Conservation (phyloP, 2,113 vertebrate genomes). For the Plectropomus leopardus region DNA sequence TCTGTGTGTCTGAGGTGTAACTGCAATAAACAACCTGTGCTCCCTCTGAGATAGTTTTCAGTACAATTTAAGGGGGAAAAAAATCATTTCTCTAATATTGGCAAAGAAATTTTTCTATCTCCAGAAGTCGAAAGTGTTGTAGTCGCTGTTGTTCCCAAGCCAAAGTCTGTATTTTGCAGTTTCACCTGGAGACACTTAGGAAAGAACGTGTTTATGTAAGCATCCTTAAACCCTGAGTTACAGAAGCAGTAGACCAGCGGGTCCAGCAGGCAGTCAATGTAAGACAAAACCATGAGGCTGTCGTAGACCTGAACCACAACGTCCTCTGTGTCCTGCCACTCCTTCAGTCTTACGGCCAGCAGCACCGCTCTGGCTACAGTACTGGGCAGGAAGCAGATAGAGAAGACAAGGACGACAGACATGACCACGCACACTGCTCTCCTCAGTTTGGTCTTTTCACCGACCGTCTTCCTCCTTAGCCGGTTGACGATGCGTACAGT, state of each 20-base stretch:
- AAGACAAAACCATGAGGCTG: constrained; percentile 84
- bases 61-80: background rate
- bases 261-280: constrained; percentile 86
- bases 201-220: constrained; percentile 67
- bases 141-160: background rate
- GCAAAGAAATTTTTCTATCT: background rate
- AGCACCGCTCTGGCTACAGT: constrained; percentile 80
- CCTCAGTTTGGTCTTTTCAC: constrained; percentile 78
- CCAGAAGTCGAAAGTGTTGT: background rate
- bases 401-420: constrained; percentile 78
- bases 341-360: constrained; percentile 17
- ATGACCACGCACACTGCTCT: constrained; percentile 76
- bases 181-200: constrained; percentile 38
- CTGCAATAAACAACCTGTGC: background rate
- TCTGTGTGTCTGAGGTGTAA: background rate
- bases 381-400: constrained; percentile 83
- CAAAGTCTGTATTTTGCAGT: background rate
- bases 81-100: constrained; percentile 26
- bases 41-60: background rate
- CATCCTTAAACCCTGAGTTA: constrained; percentile 81
- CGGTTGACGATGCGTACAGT: constrained; percentile 71
- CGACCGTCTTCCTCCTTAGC: constrained; percentile 79
- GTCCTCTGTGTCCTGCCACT: constrained; percentile 33
- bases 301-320: constrained; percentile 77
- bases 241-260: constrained; percentile 87